A percentile compares a stretch with the other conserved stretches of the same genome.
Conservation (phyloP, 2,888 invertebrate species). For the Eupithecia vulgata region DNA sequence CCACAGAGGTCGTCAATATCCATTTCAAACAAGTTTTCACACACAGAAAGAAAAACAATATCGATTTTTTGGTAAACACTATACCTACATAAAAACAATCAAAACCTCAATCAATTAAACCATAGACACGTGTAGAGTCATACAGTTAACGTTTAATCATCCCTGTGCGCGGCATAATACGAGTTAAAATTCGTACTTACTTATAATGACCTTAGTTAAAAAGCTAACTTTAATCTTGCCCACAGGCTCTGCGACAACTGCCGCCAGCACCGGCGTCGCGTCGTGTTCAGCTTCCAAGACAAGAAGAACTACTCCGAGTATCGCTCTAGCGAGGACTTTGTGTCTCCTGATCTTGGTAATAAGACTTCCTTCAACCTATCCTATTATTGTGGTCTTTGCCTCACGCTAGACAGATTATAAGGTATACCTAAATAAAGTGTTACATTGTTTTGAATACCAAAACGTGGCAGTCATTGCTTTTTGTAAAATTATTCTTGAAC, state of each 20-base stretch:
- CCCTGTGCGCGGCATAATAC: neutral
- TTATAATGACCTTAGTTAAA: neutral
- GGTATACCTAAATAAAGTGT: neutral
- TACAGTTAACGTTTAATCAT: too few relatives aligned
- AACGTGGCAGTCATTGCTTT: too few relatives aligned
- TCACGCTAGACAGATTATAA: neutral
- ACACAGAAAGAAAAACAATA: neutral
- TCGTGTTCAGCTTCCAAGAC: slow-evolving; percentile 82
- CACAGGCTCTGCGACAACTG: slow-evolving; percentile 82
- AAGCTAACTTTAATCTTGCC: neutral
- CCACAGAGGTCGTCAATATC: too few relatives aligned
- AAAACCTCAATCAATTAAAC: neutral
- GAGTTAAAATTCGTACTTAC: neutral
- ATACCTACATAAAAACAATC: neutral
- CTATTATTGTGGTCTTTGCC: neutral
- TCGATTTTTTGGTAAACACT: neutral
- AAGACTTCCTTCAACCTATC: neutral
- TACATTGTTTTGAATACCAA: too few relatives aligned
- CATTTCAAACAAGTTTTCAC: neutral
- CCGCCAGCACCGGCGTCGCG: slow-evolving; percentile 72
- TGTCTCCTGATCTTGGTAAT: slow-evolving; percentile 83
- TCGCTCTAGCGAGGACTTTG: slow-evolving; percentile 70
- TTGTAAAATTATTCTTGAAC: too few relatives aligned
- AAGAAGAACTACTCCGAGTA: slow-evolving; percentile 82
- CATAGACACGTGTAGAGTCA: neutral